phyloP scores from a whole-genome alignment of 2,113 vertebrate genomes.

The Tetrax tetrax region DNA sequence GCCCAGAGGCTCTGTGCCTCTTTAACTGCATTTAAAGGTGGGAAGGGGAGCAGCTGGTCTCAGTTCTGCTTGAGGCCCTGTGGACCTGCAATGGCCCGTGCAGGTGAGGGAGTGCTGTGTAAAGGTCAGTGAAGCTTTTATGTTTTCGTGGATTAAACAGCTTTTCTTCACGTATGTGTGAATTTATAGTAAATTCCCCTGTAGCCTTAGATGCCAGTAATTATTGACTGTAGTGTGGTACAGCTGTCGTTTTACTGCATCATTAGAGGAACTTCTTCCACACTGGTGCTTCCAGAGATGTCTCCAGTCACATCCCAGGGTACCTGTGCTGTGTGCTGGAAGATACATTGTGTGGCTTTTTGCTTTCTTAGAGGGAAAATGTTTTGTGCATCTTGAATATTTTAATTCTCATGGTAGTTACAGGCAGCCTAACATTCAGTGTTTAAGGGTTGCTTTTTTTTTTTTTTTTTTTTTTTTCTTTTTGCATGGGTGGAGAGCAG shows the following conservation, averaged over 20 bases:
- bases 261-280: slow-evolving; percentile 18
- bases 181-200: not conserved
- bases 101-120: not conserved
- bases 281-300: not conserved
- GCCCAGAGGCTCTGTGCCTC: too few species aligned
- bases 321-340: not conserved
- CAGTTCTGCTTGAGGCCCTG: fast-evolving
- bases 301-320: not conserved
- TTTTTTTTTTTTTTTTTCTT: too few species aligned
- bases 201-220: not conserved
- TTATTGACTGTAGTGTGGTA: not conserved
- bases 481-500: not conserved
- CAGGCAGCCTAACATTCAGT: not conserved
- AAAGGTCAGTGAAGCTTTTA: not conserved
- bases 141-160: not conserved
- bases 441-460: not conserved
- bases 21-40: not conserved
- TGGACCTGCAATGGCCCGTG: not conserved
- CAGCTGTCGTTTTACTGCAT: slow-evolving; percentile 36
- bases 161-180: not conserved
- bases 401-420: not conserved
- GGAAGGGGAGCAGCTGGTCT: fast-evolving
- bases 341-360: not conserved
- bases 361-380: not conserved
- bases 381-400: not conserved